Base-by-base conservation (phyloP, 2,888 invertebrate genomes). In the Glaucopsyche alexis region DNA sequence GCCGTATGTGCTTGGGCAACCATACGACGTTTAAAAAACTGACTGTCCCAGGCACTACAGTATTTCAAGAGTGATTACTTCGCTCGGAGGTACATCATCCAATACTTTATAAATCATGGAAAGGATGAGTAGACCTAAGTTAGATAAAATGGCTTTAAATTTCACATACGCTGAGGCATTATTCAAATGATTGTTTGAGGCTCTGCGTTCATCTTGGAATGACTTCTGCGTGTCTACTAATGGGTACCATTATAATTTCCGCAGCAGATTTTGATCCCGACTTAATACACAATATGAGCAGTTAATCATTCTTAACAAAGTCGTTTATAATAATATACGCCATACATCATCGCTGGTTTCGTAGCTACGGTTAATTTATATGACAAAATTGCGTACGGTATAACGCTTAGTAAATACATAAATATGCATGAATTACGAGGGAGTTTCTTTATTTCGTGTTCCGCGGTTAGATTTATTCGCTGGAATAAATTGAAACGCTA, bases 291-390 rank as follows among this genome's bases (percentile, higher is more conserved):
- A 55, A 19, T 55, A 55, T 55, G 55, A 55, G 55, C 66, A 66
- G 40, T 66, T 66, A n/a, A 66, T 66, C 42, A 45, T 66, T 42
- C 42, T 9, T 19, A 47, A 29, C 66, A 42, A n/a, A 66, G 66
- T 47, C 40, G 47, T 55, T 69, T 29, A 29, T 29, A 29, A 29
- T 29, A 72, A 74, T 74, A 74, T 74, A 75, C 49, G 38, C 64
- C 69, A 73, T 75, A 73, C 67, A 74, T 75, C 75, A 75, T 50
- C 38, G 66, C 60, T 71, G 64, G 55, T 72, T 74, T 72, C 74
- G 49, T 42, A n/a, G n/a, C n/a, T n/a, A 66, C 69, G 69, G 74
- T 72, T 70, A 74, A 74, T 74, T 74, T 72, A 74, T 74, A 69
- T 72, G 72, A 74, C 70, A 74, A 72, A 72, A 72, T 66, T 72